Evolutionary conservation across 2,888 invertebrate species (phyloP).

Genomic region (Patella ulyssiponensis): DNA sequence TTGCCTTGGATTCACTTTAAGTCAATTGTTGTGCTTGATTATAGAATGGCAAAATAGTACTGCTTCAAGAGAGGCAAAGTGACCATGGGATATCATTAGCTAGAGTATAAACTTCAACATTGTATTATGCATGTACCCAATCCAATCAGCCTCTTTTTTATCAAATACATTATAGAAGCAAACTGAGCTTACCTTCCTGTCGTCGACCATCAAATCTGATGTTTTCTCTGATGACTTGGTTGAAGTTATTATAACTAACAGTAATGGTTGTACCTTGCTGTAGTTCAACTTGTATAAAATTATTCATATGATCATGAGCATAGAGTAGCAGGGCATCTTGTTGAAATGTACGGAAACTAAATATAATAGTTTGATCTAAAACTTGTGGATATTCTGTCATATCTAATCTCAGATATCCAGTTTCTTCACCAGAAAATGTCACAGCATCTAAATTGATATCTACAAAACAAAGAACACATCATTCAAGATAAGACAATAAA

Average conservation of each 20-base stretch:
- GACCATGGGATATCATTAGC: not conserved
- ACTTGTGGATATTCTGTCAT: conserved; percentile 78
- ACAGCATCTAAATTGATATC: conserved; percentile 92
- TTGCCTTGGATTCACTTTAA: too few relatives aligned
- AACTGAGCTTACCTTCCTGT: too few relatives aligned
- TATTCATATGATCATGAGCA: conserved; percentile 92
- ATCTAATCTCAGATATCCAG: conserved; percentile 79
- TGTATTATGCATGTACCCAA: too few relatives aligned
- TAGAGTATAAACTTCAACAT: too few relatives aligned
- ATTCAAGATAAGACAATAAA: not conserved
- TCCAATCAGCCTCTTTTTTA: too few relatives aligned
- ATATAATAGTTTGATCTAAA: conserved; percentile 85
- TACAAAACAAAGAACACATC: conserved; percentile 70
- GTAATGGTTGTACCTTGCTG: conserved; percentile 43
- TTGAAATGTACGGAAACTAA: conserved; percentile 91
- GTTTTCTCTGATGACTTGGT: conserved; percentile 38
- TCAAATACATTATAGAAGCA: too few relatives aligned
- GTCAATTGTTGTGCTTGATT: too few relatives aligned
- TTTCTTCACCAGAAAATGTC: conserved; percentile 86
- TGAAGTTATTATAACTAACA: conserved; percentile 47
- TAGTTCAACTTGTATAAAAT: conserved; percentile 82
- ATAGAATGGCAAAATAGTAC: conserved; percentile 1
- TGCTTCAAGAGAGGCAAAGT: conserved; percentile 13
- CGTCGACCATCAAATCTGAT: conserved; percentile 19
- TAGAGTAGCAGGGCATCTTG: conserved; percentile 83